These are phyloP conservation scores for Neoaliturus tenellus DNA, from an alignment of 2,888 invertebrate genomes.

Conservation along the genomic window DNA sequence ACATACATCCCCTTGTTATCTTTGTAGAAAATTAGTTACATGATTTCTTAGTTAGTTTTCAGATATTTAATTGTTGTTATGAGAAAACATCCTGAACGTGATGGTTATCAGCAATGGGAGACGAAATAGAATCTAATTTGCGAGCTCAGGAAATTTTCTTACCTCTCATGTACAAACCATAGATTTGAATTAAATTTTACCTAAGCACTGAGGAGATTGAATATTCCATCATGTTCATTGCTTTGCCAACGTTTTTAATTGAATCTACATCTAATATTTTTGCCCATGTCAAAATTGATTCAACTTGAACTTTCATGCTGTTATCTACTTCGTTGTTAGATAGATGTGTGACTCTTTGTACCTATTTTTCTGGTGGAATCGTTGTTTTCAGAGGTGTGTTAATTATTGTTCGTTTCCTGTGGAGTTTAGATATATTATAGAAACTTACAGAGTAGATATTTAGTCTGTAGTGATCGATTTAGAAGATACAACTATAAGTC, in stretches of 20 bases:
- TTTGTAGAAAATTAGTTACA: conserved; percentile 17
- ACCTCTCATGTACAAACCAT: background rate
- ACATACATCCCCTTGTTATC: conserved; percentile 14
- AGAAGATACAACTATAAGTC: background rate
- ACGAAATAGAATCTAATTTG: background rate
- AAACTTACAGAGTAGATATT: background rate
- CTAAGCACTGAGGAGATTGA: background rate
- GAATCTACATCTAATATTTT: background rate
- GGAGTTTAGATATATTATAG: conserved; percentile 19
- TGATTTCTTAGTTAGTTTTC: conserved; percentile 30
- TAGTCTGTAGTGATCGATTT: conserved; percentile 25
- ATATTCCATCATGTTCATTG: background rate
- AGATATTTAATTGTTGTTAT: conserved; percentile 12
- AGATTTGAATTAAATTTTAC: background rate
- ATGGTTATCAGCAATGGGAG: background rate
- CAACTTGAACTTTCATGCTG: conserved; percentile 29
- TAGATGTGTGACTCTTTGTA: conserved; percentile 28
- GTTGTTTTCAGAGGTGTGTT: conserved; percentile 18
- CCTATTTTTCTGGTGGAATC: background rate
- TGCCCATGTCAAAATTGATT: background rate
- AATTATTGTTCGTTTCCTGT: conserved; percentile 22
- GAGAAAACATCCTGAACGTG: conserved; percentile 30
- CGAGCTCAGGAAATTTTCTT: background rate
- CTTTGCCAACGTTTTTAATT: background rate
- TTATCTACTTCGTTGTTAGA: conserved; percentile 27